Evolutionary conservation across 2,113 vertebrate species (phyloP).

Genomic region (Meles meles): DNA sequence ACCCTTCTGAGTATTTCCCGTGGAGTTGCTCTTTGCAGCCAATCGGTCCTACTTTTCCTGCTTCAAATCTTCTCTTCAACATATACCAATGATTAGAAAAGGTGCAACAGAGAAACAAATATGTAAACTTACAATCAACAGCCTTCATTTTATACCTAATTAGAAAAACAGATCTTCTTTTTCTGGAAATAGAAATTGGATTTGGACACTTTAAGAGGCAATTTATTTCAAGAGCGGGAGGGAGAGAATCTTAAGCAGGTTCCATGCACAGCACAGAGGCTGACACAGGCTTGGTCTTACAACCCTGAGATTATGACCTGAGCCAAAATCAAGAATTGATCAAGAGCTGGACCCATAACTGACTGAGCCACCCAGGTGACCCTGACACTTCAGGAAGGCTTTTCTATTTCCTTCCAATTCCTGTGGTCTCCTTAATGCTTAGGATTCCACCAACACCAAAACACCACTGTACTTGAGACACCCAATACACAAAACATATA

Average conservation of each 20-base stretch:
- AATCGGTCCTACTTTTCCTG: not conserved
- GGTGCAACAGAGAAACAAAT: not conserved
- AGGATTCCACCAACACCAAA: not conserved
- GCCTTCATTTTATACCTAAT: not conserved
- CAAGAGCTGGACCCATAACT: not conserved
- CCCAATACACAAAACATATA: not conserved
- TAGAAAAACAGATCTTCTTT: not conserved
- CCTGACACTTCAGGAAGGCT: not conserved
- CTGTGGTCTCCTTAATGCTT: not conserved
- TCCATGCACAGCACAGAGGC: not conserved
- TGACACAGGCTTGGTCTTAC: not conserved
- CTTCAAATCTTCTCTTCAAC: not conserved
- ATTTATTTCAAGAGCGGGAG: not conserved
- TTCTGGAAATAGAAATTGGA: not conserved
- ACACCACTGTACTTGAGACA: not conserved
- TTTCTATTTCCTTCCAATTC: not conserved
- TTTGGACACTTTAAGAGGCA: not conserved
- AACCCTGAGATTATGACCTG: not conserved
- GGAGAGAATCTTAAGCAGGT: not conserved
- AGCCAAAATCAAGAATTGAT: not conserved
- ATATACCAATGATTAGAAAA: not conserved
- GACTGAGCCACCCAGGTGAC: not conserved
- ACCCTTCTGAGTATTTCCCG: not conserved
- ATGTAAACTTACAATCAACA: not conserved
- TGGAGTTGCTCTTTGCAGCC: not conserved